Base-by-base conservation (phyloP, 2,113 vertebrate species). In the Gobio gobio region DNA sequence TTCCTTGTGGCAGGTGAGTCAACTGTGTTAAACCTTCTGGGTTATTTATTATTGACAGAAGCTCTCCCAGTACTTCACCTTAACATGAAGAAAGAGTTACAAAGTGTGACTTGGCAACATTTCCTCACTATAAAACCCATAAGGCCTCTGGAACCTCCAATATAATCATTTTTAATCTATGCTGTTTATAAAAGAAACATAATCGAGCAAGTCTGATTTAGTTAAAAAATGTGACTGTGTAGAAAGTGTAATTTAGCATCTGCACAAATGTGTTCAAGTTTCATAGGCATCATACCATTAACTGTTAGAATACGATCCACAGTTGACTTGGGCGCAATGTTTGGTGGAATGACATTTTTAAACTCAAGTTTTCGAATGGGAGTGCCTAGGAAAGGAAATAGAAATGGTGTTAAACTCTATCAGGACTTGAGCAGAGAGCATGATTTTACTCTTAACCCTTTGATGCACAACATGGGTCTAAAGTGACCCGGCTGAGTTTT, bases 21-120 rank as follows among this genome's bases (percentile, higher is more conserved):
- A 98, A 93, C 79, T 91, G 70, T 1, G 75, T 36, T 3, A 98
- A 68, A 2, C 95, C 95, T 0, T 93, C 88, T 0, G 94, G 91
- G 58, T 86, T 76, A 24, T 80, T 92, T 12, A 96, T n/a, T 13
- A 95, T 90, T 0, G 92, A 88, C 54, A 97, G 84, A 29, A 93
- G 22, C 4, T 97, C 95, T 0, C 96, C 96, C 14, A 98, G 36
- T 0, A 97, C 83, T 10, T 96, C 91, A 1, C 97, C 98, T 99
- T 93, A 40, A 82, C 24, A 78, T 16, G 36, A 24, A 56, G 18
- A 63, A 22, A 12, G 20, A 47, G 22, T 47, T 49, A 49, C 33
- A 66, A 12, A 12, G 5, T 18, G 14, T 61, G 26, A 68, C 13
- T 29, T 68, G 29, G 10, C 59, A 61, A 61, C 59, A 61, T 68